Evolutionary conservation across 1,140 invertebrate genomes (phyloP), one percentile per base, ranked within the genome.

Genomic region (Neodiprion fabricii): DNA sequence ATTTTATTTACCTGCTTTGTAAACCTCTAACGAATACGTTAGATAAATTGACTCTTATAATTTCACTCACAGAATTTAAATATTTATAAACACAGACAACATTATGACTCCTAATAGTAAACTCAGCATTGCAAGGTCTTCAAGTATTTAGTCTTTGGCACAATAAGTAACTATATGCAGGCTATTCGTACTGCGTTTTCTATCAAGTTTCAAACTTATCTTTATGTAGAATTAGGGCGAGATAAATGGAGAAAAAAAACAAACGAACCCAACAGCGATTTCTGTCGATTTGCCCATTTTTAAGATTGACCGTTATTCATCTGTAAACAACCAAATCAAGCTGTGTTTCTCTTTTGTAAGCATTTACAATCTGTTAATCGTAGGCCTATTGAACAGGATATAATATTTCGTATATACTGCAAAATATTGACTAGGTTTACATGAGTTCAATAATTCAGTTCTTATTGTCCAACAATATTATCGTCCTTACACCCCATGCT

Each of bases 381-480:
- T 61, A 61, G 53, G 53, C 53, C 53, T 61, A 7, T 61, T 9
- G 21, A 69, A 69, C 67, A 69, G 67, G 12, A 23, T 69, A 69
- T 23, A 21, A 69, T 14, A 40, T 40, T 40, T 40, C 28, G 28
- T 40, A 40, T 40, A 14, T 69, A 69, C 67, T 69, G 67, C 14
- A 69, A 69, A 69, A 69, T 69, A 69, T 69, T 12, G 8, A 69
- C 67, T 69, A 69, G 67, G 67, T 69, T 69, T 69, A 69, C 11
- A 69, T 14, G 67, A 69, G 67, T 21, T 14, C 21, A 69, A 21
- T 47, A 0, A 23, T 69, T 69, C 67, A 21, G 67, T 69, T 69
- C 67, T 12, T 69, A 69, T 69, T 69, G 67, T 69, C 67, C 11
- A 69, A 69, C 67, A 69, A 23, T 47, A 47, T 17, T 69, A 23